Evolutionary conservation across 2,888 invertebrate species (phyloP), one percentile per base, ranked within the genome.

Genomic region (Ctenicera cuprea): DNA sequence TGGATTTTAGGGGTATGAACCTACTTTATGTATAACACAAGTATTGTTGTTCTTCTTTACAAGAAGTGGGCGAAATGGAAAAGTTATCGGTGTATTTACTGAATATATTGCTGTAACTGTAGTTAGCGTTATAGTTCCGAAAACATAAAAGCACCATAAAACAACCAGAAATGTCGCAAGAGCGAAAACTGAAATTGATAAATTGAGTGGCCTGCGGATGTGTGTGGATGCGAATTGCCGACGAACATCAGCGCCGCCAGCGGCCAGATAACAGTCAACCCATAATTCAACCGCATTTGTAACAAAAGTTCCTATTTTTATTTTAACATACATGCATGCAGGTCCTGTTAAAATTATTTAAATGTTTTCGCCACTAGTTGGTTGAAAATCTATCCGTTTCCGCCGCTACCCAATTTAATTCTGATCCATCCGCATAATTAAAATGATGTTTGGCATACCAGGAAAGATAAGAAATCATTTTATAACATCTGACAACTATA

Each of bases 401-500:
- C 54, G 26, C 48, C 8, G 2, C 26, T 48, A n/a, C 5, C 18
- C 22, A 38, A 62, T 48, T 33, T 33, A 16, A 26, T 62, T 62
- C 52, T 18, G 63, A 69, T 30, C 22, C 54, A 54, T 54, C 30
- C 57, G 14, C 30, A 14, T 38, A 67, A 67, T 59, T 67, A 57
- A 45, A 67, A 18, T 67, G 45, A 16, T 48, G 48, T 67, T 57
- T 57, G 30, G 45, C 41, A 30, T 59, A 43, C 43, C 45, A 33
- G 43, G 22, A 22, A 16, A 37, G 59, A 59, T 59, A 59, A 59
- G 59, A 41, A 59, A 38, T 57, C 57, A 57, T 54, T 69, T 62
- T 63, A 30, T 48, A 20, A 16, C 20, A 81, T 75, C 80, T 82
- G 85, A 84, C 84, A 85, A 83, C 85, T 82, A 84, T 85, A 85